Evolutionary conservation across 2,888 invertebrate species (phyloP), one percentile per base, ranked within the genome.

Genomic region (Drosophila dives): DNA sequence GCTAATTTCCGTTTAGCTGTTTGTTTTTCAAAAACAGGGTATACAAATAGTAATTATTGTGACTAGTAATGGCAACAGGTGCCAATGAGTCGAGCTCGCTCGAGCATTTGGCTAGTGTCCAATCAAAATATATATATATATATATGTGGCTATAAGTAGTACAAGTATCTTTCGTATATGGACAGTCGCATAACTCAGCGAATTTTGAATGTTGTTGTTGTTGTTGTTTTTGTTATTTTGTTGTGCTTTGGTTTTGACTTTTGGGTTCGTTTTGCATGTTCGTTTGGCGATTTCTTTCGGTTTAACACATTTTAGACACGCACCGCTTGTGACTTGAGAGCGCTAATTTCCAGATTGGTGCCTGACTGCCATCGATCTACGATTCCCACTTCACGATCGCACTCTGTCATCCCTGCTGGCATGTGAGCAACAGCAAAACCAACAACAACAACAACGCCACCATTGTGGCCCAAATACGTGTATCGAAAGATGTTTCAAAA

Each of bases 221-320:
- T 40, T 40, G 17, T 38, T 17, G 7, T 7, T 20, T 1, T 20
- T 50, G 54, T 62, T 42, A 2, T 40, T 29, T 48, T 42, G 26
- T 55, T 56, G 33, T 58, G 42, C n/a, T 61, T 64, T 74, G 40
- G 34, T 51, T 71, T 62, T 58, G 50, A 20, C 29, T 50, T 66
- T 66, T 48, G 61, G 64, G 55, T 36, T 60, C 51, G 53, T 63
- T 70, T 70, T 72, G 72, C 50, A 42, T 59, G 51, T 33, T 56
- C 49, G 53, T 58, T 70, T 75, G 72, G 71, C 86, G 88, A 82
- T 83, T 80, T 83, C 88, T 82, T 83, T 86, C 58, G 61, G 75
- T 68, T 83, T 85, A 85, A 82, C 85, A 85, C 81, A 81, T 81
- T 84, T 81, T 67, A 69, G 82, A 68, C 77, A 77, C 79, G 77